phyloP scores from a whole-genome alignment of 2,888 invertebrate species.

The Schizaphis graminum region DNA sequence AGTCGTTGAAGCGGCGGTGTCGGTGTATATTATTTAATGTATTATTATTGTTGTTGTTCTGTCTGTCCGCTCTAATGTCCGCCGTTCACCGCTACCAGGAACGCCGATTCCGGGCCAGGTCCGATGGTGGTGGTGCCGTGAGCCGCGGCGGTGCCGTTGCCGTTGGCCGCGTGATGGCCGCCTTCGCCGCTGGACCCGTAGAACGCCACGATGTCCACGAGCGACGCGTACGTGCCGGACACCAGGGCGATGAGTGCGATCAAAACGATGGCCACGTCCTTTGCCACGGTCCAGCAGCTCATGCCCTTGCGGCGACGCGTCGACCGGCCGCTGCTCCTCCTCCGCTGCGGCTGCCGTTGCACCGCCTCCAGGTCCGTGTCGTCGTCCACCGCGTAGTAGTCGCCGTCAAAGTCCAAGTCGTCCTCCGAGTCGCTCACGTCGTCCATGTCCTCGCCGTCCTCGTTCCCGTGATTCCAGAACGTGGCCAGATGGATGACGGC shows the following conservation, averaged over 20 bases:
- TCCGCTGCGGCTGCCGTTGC: neutral
- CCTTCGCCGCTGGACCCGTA: neutral
- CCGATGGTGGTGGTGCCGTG: conserved; percentile 9
- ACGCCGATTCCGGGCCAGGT: conserved; percentile 42
- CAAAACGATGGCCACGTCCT: conserved; percentile 76
- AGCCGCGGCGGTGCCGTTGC: neutral
- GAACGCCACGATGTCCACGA: conserved; percentile 71
- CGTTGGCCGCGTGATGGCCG: neutral
- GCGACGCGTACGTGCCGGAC: conserved; percentile 75
- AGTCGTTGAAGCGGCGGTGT: neutral
- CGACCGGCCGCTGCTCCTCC: conserved; percentile 2
- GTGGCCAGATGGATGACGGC: conserved; percentile 80
- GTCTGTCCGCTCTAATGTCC: neutral
- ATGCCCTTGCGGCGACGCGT: neutral
- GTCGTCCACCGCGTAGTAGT: conserved; percentile 26
- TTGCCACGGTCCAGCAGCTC: conserved; percentile 76
- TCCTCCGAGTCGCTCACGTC: conserved; percentile 12
- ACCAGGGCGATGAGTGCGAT: conserved; percentile 79
- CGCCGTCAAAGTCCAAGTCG: conserved; percentile 21
- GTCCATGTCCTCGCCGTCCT: conserved; percentile 72
- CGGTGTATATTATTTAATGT: neutral
- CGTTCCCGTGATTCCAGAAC: conserved; percentile 68
- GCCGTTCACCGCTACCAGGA: neutral
- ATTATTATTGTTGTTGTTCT: neutral
- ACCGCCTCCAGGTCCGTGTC: conserved; percentile 32